Conservation (phyloP, 2,113 vertebrate genomes). For the Empidonax traillii region DNA sequence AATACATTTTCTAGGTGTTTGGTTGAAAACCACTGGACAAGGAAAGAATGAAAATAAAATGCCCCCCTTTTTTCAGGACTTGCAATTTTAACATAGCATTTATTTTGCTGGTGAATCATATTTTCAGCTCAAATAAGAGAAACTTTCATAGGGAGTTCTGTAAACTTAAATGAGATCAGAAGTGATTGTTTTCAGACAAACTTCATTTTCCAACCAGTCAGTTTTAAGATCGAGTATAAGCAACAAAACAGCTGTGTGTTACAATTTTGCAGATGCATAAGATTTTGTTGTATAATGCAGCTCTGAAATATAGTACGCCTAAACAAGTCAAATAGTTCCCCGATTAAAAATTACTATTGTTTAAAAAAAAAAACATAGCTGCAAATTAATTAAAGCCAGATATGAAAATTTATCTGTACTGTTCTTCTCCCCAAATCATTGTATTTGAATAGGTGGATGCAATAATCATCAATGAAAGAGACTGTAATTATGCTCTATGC, state of each 20-base stretch:
- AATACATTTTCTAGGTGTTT: background rate
- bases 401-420: background rate
- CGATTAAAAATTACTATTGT: slow-evolving; percentile 30
- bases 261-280: slow-evolving; percentile 41
- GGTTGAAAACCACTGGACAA: background rate
- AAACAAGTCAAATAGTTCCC: slow-evolving; percentile 24
- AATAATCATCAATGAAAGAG: background rate
- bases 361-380: background rate
- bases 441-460: background rate
- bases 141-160: background rate
- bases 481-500: background rate
- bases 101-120: slow-evolving; percentile 1
- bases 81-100: slow-evolving; percentile 27
- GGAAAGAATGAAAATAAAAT: background rate
- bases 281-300: slow-evolving; percentile 9
- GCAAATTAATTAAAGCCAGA: background rate
- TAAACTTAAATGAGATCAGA: slow-evolving; percentile 35
- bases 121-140: slow-evolving; percentile 40
- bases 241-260: slow-evolving; percentile 26
- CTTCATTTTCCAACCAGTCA: slow-evolving; percentile 54
- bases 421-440: background rate
- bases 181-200: slow-evolving; percentile 57
- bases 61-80: background rate
- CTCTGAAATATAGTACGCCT: background rate
- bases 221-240: slow-evolving; percentile 41